Base-by-base conservation (phyloP, 2,888 invertebrate species). In the Clepsis dumicolana region DNA sequence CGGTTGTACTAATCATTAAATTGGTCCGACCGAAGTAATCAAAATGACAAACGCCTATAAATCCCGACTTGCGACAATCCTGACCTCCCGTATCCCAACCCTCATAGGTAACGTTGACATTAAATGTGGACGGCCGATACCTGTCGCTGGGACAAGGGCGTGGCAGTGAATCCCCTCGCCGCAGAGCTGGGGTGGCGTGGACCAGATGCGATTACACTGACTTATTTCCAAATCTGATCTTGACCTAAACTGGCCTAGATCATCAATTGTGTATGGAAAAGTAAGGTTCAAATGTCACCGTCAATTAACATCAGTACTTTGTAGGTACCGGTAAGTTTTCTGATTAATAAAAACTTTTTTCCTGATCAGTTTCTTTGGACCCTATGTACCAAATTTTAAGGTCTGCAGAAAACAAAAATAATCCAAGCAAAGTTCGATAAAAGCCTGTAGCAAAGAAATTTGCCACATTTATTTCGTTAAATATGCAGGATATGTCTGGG, bases 221-320 rank as follows among this genome's bases (percentile, higher is more conserved):
- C 90, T 91, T 76, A 90, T 84, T 86, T 90, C 73, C 76, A 68
- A 69, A 73, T 70, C 75, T 87, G 90, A 87, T 87, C 90, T 86
- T 91, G 91, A 90, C 90, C 89, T 76, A 75, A 44, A 44, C 67
- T 72, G 73, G 62, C 75, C 78, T 73, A 74, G 72, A 71, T 77
- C 64, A 54, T 32, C 52, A 54, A 69, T 60, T 68, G 70, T 71
- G 72, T 76, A 73, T 67, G 32, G 52, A 64, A 72, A 53, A 24
- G 16, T 21, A 29, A 53, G 56, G 56, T 7, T 35, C 35, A 35
- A 10, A 35, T 35, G 29, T 29, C 29, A 29, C 29, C 7, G 29
- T 29, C 29, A 29, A 29, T 29, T 29, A 29, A 29, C 29, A 29
- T 29, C 29, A 29, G 4, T 7, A 29, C 29, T 29, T 3, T 3